Evolutionary conservation across 2,797 vertebrate genomes (phyloP), one percentile per base, ranked within the genome.

Genomic region (Manis javanica): DNA sequence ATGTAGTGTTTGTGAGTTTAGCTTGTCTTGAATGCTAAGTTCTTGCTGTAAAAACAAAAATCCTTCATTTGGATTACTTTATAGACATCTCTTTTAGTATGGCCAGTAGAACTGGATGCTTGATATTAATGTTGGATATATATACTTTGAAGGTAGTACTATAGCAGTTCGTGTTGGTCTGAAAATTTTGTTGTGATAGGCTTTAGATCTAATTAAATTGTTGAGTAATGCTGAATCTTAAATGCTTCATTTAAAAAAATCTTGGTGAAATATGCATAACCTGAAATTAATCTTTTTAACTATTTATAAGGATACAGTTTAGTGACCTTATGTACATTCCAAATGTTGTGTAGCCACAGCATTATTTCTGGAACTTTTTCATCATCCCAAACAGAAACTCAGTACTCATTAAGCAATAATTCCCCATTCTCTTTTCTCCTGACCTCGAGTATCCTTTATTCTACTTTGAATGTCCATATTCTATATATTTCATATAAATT

Each of bases 1-100:
- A 8, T 82, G n/a, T 16, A 66, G 24, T 91, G 39, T 77, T 94
- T 87, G 57, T 95, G 79, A 93, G n/a, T 90, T 95, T 90, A 63
- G 46, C 64, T 94, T 72, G 37, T 69, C 31, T 88, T 69, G 37
- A 92, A 71, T 55, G 81, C 34, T 51, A 84, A 10, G n/a, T 78
- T 93, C 81, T 72, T 82, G 49, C 71, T 83, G 24, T 75, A 46
- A 79, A 74, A 90, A 66, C n/a, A 82, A 37, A 89, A 75, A 39
- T 57, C 24, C 13, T 34, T 61, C 64, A 13, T 49, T 24, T 68
- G 29, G 55, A 18, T 71, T 91, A 92, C 31, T 83, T 66, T 79
- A 59, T 59, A 59, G 31, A 18, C 34, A 66, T 34, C 46, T 63
- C 14, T 61, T 91, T 77, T 85, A 90, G 2, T 46, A 24, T 85